These are phyloP conservation scores for Scartelaos histophorus DNA, from an alignment of 2,113 vertebrate genomes.

Conservation along the genomic window DNA sequence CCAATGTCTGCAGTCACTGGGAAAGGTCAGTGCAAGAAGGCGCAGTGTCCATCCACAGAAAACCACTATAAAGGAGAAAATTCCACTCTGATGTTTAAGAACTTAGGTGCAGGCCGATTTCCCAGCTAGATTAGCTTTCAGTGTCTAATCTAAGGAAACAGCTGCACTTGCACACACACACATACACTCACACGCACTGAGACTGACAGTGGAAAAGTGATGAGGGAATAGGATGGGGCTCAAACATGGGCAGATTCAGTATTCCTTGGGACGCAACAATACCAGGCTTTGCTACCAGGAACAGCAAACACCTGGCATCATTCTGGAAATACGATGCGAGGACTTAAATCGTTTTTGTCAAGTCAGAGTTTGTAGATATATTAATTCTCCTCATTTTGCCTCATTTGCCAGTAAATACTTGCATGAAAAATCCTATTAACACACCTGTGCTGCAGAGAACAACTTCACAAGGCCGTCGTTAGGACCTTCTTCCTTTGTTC, in stretches of 20 bases:
- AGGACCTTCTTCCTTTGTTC: background rate
- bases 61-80: slow-evolving; percentile 37
- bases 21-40: slow-evolving; percentile 85
- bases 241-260: background rate
- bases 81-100: slow-evolving; percentile 57
- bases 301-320: too few relatives aligned
- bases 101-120: slow-evolving; percentile 59
- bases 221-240: background rate
- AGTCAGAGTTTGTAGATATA: too few relatives aligned
- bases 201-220: slow-evolving; percentile 7
- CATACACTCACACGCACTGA: background rate
- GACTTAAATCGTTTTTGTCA: too few relatives aligned
- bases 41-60: background rate
- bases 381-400: too few relatives aligned
- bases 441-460: background rate
- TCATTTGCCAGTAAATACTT: background rate
- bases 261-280: too few relatives aligned
- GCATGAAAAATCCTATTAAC: background rate
- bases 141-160: slow-evolving; percentile 64
- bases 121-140: slow-evolving; percentile 72
- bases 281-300: too few relatives aligned
- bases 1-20: slow-evolving; percentile 99
- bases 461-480: slow-evolving; percentile 26
- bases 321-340: too few relatives aligned
- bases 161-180: slow-evolving; percentile 47